Base-by-base conservation (phyloP, 2,888 invertebrate species). In the Tachina fera region DNA sequence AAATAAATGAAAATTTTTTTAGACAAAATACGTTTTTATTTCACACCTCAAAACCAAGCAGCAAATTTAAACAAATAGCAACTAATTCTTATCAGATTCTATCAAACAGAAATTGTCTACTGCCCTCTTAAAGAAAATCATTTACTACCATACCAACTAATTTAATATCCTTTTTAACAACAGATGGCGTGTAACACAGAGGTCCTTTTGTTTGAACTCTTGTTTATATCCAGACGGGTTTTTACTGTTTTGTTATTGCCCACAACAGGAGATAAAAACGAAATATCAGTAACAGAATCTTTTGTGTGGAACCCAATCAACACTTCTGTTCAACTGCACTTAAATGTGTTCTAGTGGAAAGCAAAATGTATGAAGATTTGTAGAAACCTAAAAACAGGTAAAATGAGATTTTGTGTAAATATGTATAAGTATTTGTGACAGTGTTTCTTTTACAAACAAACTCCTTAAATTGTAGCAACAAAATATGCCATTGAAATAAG, bases 291-390 rank as follows among this genome's bases (percentile, higher is more conserved):
- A 70, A 63, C 82, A 82, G 75, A 63, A 70, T 76, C 70, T 39
- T 63, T 58, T 47, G 31, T 67, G 63, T 72, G 56, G 39, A 70
- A 76, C 22, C 56, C 75, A 80, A 78, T 87, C 87, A 89, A 87
- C 87, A 88, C 87, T 87, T 87, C 87, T 88, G 89, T 89, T 89
- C 88, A 87, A 90, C 88, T 89, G 90, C 88, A 90, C 88, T 88
- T 89, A 87, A 90, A 90, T 89, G 87, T 65, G 65, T 65, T 16
- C 60, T 49, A 51, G 47, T 41, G 16, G 13, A 22, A 14, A 72
- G 6, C n/a, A 63, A 60, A 51, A 22, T 58, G 10, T 39, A 49
- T 16, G 65, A 51, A 67, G 45, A 53, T 10, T 9, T n/a, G 9
- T 31, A n/a, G 13, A 31, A 9, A 19, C 9, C 14, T 63, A 16